Evolutionary conservation across 1,140 invertebrate species (phyloP), one percentile per base, ranked within the genome.

Genomic region (Plectrocnemia conspersa): DNA sequence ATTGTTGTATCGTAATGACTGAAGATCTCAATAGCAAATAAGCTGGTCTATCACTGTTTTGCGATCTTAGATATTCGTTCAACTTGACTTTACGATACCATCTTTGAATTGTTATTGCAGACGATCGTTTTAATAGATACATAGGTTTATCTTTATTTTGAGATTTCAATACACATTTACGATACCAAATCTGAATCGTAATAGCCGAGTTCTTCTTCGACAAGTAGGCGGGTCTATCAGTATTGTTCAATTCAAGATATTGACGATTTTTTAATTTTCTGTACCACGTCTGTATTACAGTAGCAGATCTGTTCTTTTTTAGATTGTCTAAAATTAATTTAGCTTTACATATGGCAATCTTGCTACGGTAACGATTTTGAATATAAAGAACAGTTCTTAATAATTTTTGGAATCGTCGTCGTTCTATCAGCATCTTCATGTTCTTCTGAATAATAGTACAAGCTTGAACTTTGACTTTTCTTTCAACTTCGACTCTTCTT

Each of bases 391-490:
- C 61, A 7, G 62, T 60, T 2, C 54, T 62, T 27, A 64, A 68
- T 1, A 62, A 41, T 24, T 63, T 64, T 2, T 56, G 60, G 5
- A 74, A 66, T 11, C 65, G 66, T 59, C 63, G 76, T 23, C 74
- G 74, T 6, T 66, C 68, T n/a, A 74, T 35, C 63, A 68, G 77
- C 55, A 76, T 76, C 29, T 77, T 72, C 46, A 69, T 79, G 54
- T 73, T 73, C 57, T 74, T 77, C 54, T 85, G 82, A 32, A 85
- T 64, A 1, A 68, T 64, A 3, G 78, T 64, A 1, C 70, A 71
- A 0, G 79, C 73, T n/a, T 60, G 52, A 7, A 64, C 69, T 13
- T 66, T 56, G 64, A 64, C 71, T 64, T 65, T 54, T 48, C 73
- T 59, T 61, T 69, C 67, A 4, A 60, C 62, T 56, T 68, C 71